Evolutionary conservation across 2,888 invertebrate species (phyloP), one percentile per base, ranked within the genome.

Genomic region (Polydesmus complanatus): DNA sequence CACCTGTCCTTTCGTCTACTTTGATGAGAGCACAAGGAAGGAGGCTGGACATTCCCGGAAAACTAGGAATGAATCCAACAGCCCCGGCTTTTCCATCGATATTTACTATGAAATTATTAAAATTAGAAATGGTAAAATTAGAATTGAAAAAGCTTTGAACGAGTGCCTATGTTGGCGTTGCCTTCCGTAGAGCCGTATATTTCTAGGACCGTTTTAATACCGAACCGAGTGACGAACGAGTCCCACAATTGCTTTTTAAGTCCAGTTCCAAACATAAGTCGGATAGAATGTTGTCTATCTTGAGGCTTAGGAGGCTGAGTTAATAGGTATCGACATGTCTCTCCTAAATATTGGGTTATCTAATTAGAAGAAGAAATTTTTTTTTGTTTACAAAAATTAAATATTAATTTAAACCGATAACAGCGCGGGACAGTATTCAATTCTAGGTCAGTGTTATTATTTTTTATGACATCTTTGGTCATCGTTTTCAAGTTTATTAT

Each of bases 151-250:
- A 25, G 8, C 54, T 26, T 50, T 50, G 8, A 1, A 54, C 22
- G 23, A 72, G 69, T 66, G 77, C 78, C 72, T 54, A 97, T 91
- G 72, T 94, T 97, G 37, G 96, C 94, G 72, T 97, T 98, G 67
- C 96, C 96, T 77, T 97, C 96, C 0, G 96, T 97, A 2, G 95
- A 93, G 0, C 96, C 96, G 71, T 97, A 97, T 75, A 97, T 92
- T 74, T 97, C 96, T 0, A 86, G 84, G 25, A 97, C 88, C 65
- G 81, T 78, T 49, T 82, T 77, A 61, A 97, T 88, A 60, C 84
- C 83, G 71, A 95, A 96, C 56, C 96, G 80, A 37, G 84, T 80
- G 2, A 89, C 81, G 71, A 96, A 96, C 67, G 89, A 85, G 1
- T 78, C 78, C 96, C 96, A 97, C 67, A 96, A 92, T 78, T 91